Base-by-base conservation (phyloP, 1,140 invertebrate species). In the Drosophila kikkawai region DNA sequence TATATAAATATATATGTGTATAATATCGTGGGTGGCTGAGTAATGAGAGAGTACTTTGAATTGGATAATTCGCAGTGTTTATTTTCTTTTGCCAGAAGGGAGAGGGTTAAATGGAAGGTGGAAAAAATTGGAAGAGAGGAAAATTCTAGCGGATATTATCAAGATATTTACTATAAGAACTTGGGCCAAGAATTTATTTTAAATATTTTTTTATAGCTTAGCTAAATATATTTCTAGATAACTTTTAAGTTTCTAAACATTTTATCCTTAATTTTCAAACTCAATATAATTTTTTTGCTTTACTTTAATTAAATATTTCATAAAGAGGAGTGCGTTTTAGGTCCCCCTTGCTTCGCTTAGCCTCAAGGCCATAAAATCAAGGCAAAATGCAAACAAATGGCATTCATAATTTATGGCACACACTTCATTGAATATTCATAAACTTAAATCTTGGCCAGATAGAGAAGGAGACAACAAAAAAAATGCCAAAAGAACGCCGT, bases 391-490 rank as follows among this genome's bases (percentile, higher is more conserved):
- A 80, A 87, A 87, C 83, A 87, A 87, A 87, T 88, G 85, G 78
- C 85, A 88, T 85, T 81, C 75, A 90, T 90, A 88, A 88, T 88
- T 88, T 88, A 90, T 88, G 75, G 75, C 78, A 76, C 79, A 85
- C 86, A 90, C 86, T 85, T 85, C 85, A 90, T 90, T 90, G 85
- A 90, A 90, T 90, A 90, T 90, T 90, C 85, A 90, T 90, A 91
- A 88, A 90, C 85, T 85, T 85, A 76, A 90, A 90, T 90, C 85
- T 90, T 51, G 67, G 64, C 75, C 67, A 45, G 39, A n/a, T n/a
- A 67, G 47, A 67, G 47, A 55, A 67, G 51, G 50, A 55, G 26
- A 29, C 19, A 47, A 47, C 17, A 71, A n/a, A 29, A 11, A 32
- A 51, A 17, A 17, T 17, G 55, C 60, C 61, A 26, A 71, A 71